These are phyloP conservation scores for Narcine bancroftii DNA, from an alignment of 2,113 vertebrate genomes.

Conservation along the genomic window DNA sequence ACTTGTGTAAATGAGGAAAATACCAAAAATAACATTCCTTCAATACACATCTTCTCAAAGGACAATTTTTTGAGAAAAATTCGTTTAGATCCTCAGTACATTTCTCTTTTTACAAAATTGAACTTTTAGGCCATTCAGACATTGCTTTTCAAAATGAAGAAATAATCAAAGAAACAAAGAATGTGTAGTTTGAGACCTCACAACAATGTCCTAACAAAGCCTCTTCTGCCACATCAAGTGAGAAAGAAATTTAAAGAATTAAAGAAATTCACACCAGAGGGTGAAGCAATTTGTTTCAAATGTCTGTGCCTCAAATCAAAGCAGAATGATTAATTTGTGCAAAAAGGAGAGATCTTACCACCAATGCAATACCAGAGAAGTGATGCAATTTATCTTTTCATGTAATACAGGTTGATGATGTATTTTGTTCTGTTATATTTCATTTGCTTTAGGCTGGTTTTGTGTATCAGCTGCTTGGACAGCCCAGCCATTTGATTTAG, in stretches of 20 bases:
- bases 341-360: too few relatives aligned
- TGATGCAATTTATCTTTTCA: not conserved
- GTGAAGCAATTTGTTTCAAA: not conserved
- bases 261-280: not conserved
- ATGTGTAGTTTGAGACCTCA: not conserved
- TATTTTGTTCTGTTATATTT: not conserved
- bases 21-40: too few relatives aligned
- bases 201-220: not conserved
- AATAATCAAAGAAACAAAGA: not conserved
- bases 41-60: too few relatives aligned
- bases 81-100: too few relatives aligned
- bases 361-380: too few relatives aligned
- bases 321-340: not conserved
- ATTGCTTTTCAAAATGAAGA: not conserved
- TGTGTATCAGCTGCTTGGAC: constrained; percentile 85
- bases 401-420: not conserved
- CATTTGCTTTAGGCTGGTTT: constrained; percentile 72
- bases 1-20: too few relatives aligned
- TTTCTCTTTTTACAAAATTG: too few relatives aligned
- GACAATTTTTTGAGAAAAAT: too few relatives aligned
- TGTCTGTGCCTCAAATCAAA: not conserved
- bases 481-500: constrained; percentile 79
- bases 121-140: not conserved
- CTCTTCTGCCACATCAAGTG: not conserved
- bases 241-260: not conserved